Evolutionary conservation across 2,888 invertebrate genomes (phyloP).

Genomic region (Myathropa florea): DNA sequence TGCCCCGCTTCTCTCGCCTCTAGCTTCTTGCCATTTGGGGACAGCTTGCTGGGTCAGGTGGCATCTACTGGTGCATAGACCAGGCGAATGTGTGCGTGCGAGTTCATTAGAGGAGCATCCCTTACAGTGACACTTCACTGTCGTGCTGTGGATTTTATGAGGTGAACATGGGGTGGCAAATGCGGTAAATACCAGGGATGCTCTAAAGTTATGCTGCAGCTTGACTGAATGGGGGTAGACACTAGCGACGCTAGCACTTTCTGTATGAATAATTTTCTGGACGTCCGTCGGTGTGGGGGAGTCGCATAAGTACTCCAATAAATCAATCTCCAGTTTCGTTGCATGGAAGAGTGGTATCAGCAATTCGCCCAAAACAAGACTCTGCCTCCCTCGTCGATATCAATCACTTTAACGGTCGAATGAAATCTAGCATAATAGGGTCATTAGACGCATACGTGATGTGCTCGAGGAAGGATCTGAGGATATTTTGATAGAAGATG

Average conservation of each 20-base stretch:
- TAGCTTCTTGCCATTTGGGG: background rate
- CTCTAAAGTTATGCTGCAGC: background rate
- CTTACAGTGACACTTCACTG: background rate
- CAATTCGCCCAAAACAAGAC: background rate
- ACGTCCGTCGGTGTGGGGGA: background rate
- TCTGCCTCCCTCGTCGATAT: slow-evolving; percentile 20
- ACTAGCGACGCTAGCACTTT: background rate
- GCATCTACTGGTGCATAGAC: background rate
- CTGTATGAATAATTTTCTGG: background rate
- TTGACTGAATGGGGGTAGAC: background rate
- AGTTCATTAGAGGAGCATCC: background rate
- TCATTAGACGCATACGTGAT: slow-evolving; percentile 61
- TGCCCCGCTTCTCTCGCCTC: background rate
- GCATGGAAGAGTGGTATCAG: background rate
- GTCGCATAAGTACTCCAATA: background rate
- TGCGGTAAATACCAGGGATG: background rate
- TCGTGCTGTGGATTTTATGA: background rate
- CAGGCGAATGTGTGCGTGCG: background rate
- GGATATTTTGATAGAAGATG: slow-evolving; percentile 12
- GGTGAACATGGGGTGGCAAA: background rate
- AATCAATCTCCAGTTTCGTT: background rate
- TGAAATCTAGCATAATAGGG: slow-evolving; percentile 49
- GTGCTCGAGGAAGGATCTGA: slow-evolving; percentile 9
- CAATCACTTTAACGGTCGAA: slow-evolving; percentile 58
- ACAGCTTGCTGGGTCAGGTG: background rate